Percentiles rank a stretch among this genome's conserved stretches.
These are phyloP conservation scores for Scaptomyza pallida DNA, from an alignment of 1,140 invertebrate genomes.

Conservation along the genomic window DNA sequence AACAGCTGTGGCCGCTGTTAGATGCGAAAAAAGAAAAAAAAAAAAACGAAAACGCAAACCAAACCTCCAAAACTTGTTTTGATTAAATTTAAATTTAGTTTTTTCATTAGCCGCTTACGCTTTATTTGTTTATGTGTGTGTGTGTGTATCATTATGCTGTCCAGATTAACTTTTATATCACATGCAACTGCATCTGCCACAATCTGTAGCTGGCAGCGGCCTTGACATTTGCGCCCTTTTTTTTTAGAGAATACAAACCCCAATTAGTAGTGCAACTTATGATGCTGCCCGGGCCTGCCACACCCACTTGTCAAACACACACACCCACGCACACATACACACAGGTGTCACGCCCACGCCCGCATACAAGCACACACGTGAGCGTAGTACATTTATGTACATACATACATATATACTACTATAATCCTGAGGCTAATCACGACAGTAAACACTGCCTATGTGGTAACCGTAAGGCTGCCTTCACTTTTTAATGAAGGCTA, in stretches of 20 bases:
- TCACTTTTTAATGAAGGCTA: background rate
- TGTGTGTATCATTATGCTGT: conserved; percentile 9
- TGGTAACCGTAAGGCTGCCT: background rate
- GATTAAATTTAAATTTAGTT: conserved; percentile 19
- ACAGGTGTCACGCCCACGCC: conserved; percentile 67
- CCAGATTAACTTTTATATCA: conserved; percentile 12
- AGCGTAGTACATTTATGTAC: conserved; percentile 1
- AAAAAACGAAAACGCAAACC: too few species aligned
- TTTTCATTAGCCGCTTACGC: conserved; percentile 24
- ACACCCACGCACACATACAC: too few species aligned
- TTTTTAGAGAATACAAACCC: conserved; percentile 51
- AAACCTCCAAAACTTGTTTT: conserved; percentile 12
- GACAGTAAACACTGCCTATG: conserved; percentile 12
- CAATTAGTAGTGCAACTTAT: conserved; percentile 70
- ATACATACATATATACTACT: background rate
- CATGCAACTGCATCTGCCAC: conserved; percentile 17
- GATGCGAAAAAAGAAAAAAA: background rate
- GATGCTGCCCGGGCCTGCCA: conserved; percentile 63
- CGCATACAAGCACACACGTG: conserved; percentile 24
- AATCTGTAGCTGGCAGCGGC: conserved; percentile 44
- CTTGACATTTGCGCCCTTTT: conserved; percentile 72
- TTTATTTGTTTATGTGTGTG: background rate
- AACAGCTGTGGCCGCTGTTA: conserved; percentile 42
- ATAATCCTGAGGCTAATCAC: background rate
- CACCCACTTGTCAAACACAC: conserved; percentile 63